Evolutionary conservation across 2,113 vertebrate genomes (phyloP).

Genomic region (Hipposideros armiger): DNA sequence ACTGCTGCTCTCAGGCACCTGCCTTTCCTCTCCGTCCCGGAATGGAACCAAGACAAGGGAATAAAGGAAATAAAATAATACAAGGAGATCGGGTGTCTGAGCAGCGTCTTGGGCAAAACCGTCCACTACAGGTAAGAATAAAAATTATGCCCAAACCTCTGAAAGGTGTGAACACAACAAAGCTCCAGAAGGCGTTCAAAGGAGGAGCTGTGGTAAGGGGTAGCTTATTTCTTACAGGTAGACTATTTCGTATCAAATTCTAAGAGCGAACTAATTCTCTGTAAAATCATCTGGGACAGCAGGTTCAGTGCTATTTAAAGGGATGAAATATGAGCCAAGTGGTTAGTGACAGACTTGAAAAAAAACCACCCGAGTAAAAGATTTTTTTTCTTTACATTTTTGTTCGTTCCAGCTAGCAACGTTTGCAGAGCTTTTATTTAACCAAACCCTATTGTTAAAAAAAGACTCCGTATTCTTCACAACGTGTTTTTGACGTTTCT

Average conservation of each 20-base stretch:
- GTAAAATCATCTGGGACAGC: conserved; percentile 39
- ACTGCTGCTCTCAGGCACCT: conserved; percentile 69
- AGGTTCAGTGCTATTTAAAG: conserved; percentile 54
- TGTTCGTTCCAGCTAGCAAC: conserved; percentile 25
- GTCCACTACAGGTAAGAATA: conserved; percentile 77
- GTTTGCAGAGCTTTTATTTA: conserved; percentile 50
- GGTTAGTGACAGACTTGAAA: not conserved
- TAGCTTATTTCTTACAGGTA: conserved; percentile 9
- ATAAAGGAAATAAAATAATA: conserved; percentile 70
- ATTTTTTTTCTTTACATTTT: not conserved
- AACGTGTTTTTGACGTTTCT: conserved; percentile 54
- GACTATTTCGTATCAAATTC: not conserved
- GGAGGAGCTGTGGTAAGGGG: not conserved
- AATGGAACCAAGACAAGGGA: conserved; percentile 52
- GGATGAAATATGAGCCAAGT: not conserved
- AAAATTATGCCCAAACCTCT: conserved; percentile 33
- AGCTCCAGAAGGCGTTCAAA: conserved; percentile 3
- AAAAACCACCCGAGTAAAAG: not conserved
- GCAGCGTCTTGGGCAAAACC: conserved; percentile 67
- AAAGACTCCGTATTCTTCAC: not conserved
- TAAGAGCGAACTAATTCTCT: not conserved
- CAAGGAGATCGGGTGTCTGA: conserved; percentile 78
- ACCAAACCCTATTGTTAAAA: not conserved
- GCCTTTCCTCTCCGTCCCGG: conserved; percentile 51
- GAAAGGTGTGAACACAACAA: conserved; percentile 58